These are phyloP conservation scores for Glandiceps talaboti DNA, from an alignment of 53 echinoderm and acorn worm genomes.

Conservation along the genomic window DNA sequence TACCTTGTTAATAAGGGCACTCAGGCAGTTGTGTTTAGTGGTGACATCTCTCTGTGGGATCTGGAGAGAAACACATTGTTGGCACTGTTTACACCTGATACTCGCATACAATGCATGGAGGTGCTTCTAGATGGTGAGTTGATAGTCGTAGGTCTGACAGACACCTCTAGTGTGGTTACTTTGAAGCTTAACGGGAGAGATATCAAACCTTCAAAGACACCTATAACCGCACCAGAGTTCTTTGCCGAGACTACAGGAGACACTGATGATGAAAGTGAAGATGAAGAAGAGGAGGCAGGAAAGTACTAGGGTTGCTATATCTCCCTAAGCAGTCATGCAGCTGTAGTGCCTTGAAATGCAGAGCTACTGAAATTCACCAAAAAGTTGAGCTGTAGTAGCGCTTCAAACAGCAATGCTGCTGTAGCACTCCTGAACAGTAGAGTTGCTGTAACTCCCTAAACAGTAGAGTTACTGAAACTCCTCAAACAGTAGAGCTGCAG, in stretches of 20 bases:
- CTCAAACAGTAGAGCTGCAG: no score
- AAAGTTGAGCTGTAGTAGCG: no score
- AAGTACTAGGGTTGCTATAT: constrained; percentile 2
- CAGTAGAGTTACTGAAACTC: no score
- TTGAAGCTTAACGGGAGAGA: constrained; percentile 53
- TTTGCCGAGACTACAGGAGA: constrained; percentile 94
- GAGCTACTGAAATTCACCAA: no score
- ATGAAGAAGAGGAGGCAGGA: constrained; percentile 32
- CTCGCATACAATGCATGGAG: constrained; percentile 61
- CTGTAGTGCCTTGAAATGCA: no score
- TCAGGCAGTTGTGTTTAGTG: constrained; percentile 56
- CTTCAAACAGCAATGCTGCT: no score
- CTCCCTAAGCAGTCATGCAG: no score
- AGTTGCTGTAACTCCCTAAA: no score
- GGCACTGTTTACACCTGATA: constrained; percentile 81
- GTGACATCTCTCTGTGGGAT: constrained; percentile 76
- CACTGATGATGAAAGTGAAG: constrained; percentile 54
- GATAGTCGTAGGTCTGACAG: constrained; percentile 60
- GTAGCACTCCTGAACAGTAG: no score
- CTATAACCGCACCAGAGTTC: constrained; percentile 26
- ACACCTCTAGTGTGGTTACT: constrained; percentile 58
- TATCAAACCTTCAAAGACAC: constrained; percentile 14
- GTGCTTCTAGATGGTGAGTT: constrained; percentile 61
- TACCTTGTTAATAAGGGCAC: constrained; percentile 75
- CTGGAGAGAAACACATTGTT: constrained; percentile 46